Percentiles rank a stretch among this genome's conserved stretches.
phyloP scores from a whole-genome alignment of 2,113 vertebrate species.

The Nyctibius bracteatus region DNA sequence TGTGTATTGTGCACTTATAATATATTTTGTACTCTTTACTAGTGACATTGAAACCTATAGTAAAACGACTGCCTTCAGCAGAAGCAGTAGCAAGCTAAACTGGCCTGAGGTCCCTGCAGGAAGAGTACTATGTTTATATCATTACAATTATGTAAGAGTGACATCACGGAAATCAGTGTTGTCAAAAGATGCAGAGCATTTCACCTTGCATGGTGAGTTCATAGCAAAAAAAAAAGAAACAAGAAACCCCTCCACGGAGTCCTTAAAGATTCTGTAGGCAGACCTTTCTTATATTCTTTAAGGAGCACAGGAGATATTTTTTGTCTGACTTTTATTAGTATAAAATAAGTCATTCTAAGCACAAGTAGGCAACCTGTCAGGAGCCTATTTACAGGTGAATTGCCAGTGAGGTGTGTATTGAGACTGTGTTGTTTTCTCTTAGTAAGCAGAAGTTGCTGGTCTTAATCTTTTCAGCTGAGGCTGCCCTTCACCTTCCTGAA shows the following conservation, averaged over 20 bases:
- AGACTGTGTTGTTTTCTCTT: slow-evolving; percentile 8
- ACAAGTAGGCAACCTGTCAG: not conserved
- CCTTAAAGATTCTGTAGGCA: not conserved
- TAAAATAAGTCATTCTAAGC: not conserved
- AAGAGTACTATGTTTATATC: not conserved
- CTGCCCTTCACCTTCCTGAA: slow-evolving; percentile 71
- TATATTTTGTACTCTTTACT: not conserved
- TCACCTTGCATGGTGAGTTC: not conserved
- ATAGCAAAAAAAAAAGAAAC: not conserved
- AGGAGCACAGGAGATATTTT: not conserved
- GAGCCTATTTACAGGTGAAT: slow-evolving; percentile 8
- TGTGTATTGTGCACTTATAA: not conserved
- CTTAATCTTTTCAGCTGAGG: slow-evolving; percentile 76
- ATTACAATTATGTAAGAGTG: not conserved
- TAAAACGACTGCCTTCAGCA: not conserved
- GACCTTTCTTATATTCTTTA: not conserved
- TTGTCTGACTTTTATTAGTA: not conserved
- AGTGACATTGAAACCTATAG: not conserved
- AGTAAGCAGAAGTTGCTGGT: slow-evolving; percentile 51
- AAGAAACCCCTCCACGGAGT: not conserved
- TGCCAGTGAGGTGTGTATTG: slow-evolving; percentile 26
- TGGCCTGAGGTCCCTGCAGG: not conserved
- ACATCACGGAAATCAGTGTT: not conserved
- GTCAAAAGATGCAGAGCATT: not conserved
- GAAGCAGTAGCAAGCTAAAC: not conserved